These are phyloP conservation scores for Amaurobius ferox DNA, from an alignment of 2,888 invertebrate species.

Conservation along the genomic window DNA sequence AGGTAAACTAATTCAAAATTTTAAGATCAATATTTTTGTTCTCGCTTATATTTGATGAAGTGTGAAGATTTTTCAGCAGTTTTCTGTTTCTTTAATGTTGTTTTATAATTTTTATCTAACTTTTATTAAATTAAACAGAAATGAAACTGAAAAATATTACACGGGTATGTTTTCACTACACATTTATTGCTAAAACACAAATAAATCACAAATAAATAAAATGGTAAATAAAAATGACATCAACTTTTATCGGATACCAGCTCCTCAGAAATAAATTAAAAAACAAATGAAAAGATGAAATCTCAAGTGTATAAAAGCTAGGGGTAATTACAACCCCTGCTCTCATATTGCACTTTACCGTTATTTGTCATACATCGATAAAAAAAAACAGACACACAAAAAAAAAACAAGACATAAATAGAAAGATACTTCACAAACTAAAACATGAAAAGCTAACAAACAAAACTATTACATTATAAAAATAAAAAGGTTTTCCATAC, in stretches of 20 bases:
- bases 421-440: background rate
- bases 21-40: too few relatives aligned
- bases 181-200: background rate
- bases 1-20: too few relatives aligned
- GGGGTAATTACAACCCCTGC: background rate
- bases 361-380: background rate
- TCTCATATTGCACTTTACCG: background rate
- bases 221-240: background rate
- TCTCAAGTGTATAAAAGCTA: background rate
- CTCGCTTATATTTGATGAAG: too few relatives aligned
- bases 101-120: too few relatives aligned
- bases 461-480: background rate
- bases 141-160: too few relatives aligned
- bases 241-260: conserved; percentile 49
- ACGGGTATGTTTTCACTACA: background rate
- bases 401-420: background rate
- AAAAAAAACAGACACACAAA: too few relatives aligned
- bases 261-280: conserved; percentile 63
- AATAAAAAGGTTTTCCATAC: background rate
- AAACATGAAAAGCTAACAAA: background rate
- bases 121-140: too few relatives aligned
- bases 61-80: too few relatives aligned
- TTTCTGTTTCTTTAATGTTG: too few relatives aligned
- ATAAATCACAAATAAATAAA: background rate
- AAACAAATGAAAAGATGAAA: conserved; percentile 3